Base-by-base conservation (phyloP, 2,888 invertebrate species). In the Plusia festucae region DNA sequence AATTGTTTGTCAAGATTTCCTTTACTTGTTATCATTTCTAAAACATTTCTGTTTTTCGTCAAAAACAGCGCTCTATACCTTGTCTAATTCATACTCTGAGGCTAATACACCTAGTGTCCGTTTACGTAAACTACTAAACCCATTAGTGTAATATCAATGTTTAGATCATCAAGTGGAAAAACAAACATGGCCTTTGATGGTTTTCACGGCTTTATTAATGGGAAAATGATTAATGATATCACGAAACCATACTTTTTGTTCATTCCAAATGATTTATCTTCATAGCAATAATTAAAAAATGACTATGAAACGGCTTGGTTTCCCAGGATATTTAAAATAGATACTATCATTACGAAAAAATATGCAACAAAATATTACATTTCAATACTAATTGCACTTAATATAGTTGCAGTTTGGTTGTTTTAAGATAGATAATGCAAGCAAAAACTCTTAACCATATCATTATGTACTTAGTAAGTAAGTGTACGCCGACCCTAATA, bases 401-500 rank as follows among this genome's bases (percentile, higher is more conserved):
- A 18, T 18, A 16, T 18, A 46, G 9, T 16, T 16, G 46, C 46
- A 46, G 57, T 70, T 61, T 27, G 34, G 11, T 24, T n/a, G 52
- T 61, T 22, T 74, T 44, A 51, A 59, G 18, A 40, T 30, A 53
- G 49, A 56, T 53, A 40, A 40, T 44, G 34, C 56, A 70, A 40
- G 18, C 44, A 60, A 30, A 63, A 70, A 65, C 62, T 57, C 67
- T 46, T 54, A 70, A 52, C 56, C 66, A 57, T 75, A 73, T 75
- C 53, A 75, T 76, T 79, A 62, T 53, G 68, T 69, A 60, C 65
- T 69, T 67, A 71, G 70, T 65, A 68, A 68, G 68, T 53, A 63
- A 79, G 83, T 89, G 86, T 86, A 81, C 73, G 77, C 71, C 78
- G 70, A 70, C 81, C 90, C 83, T 90, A 85, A 86, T 79, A 79